These are phyloP conservation scores for Calidris pugnax DNA, from an alignment of 2,113 vertebrate genomes.

Conservation along the genomic window DNA sequence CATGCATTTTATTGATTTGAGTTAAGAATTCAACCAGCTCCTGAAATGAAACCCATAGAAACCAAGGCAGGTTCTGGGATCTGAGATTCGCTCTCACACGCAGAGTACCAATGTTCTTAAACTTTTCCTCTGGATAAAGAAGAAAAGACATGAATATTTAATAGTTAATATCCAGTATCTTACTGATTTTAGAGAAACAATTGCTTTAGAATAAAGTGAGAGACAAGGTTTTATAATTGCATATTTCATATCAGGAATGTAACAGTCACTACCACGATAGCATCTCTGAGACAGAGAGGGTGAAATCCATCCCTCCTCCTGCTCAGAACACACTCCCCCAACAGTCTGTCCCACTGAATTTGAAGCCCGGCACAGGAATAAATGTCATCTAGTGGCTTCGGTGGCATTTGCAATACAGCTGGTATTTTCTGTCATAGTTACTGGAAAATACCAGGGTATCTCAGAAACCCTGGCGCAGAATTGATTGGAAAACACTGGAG, in stretches of 20 bases:
- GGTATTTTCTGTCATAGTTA: background rate
- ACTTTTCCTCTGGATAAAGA: background rate
- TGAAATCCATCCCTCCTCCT: background rate
- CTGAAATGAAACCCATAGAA: slow-evolving; percentile 21
- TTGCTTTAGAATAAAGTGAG: background rate
- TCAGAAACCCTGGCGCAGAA: background rate
- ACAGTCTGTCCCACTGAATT: background rate
- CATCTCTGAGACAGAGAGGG: background rate
- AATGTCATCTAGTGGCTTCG: background rate
- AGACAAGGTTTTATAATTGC: background rate
- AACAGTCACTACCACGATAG: background rate
- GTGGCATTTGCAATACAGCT: background rate
- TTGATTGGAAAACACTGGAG: background rate
- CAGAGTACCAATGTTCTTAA: background rate
- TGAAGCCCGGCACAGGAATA: background rate
- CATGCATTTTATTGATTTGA: slow-evolving; percentile 48
- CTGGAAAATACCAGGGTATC: background rate
- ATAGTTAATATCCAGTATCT: background rate
- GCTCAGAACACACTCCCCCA: background rate
- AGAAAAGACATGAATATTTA: background rate
- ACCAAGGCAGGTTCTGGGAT: background rate
- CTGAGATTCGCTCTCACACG: background rate
- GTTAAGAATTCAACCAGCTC: background rate
- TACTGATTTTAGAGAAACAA: background rate
- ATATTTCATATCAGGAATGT: background rate